A percentile compares a stretch with the other conserved stretches of the same genome.
Evolutionary conservation across 1,140 invertebrate genomes (phyloP).

Genomic region (Chironomus tepperi): DNA sequence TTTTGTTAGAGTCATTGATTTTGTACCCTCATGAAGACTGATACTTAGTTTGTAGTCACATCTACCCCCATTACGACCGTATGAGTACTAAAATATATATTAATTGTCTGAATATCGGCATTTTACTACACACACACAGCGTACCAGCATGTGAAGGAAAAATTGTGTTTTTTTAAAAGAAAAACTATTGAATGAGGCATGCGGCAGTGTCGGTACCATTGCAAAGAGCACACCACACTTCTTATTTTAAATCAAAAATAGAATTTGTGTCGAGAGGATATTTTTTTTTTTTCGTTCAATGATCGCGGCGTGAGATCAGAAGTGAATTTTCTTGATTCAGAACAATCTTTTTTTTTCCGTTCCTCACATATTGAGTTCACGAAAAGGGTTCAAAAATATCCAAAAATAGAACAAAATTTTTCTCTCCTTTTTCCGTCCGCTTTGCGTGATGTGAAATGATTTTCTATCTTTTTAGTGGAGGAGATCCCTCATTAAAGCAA

Average conservation of each 20-base stretch:
- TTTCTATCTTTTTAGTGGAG: background rate
- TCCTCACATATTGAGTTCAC: background rate
- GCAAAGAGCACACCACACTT: background rate
- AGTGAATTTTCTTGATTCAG: background rate
- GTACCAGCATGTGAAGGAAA: constrained; percentile 12
- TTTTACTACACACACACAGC: background rate
- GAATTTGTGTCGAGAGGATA: background rate
- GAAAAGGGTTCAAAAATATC: background rate
- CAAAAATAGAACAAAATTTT: too few relatives aligned
- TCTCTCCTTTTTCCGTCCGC: too few relatives aligned
- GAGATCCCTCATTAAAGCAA: constrained; percentile 18
- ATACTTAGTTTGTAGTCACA: background rate
- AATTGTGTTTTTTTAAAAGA: background rate
- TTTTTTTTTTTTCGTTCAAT: background rate
- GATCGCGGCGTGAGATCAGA: constrained; percentile 17
- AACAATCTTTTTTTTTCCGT: background rate
- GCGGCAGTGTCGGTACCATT: background rate
- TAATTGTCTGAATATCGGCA: background rate
- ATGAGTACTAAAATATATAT: constrained; percentile 1
- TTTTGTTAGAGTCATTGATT: constrained; percentile 7
- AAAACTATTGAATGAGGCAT: background rate
- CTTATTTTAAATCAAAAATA: background rate
- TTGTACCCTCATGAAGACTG: background rate
- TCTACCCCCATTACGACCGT: background rate
- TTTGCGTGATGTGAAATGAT: background rate